Base-by-base conservation (phyloP, 37 sponge, comb jelly and placozoan species). In the Beroe ovata region DNA sequence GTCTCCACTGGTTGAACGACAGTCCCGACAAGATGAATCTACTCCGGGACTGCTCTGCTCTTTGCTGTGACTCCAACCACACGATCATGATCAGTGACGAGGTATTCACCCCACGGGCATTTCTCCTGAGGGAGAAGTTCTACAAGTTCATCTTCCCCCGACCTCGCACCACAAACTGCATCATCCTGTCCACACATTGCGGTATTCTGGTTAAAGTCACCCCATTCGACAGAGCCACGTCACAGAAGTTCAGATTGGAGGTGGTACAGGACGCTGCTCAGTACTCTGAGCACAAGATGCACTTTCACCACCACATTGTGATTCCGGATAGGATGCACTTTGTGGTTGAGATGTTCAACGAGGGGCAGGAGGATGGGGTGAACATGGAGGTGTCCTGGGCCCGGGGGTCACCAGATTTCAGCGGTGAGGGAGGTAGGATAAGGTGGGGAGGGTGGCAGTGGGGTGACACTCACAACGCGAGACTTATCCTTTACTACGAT, bases 341-440 rank as follows among this genome's bases (percentile, higher is more conserved):
- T 66, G 69, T 66, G 33, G 69, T 66, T 1, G 69, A 66, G 35
- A 66, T 66, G 69, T 66, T 34, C 16, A 66, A 66, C 36, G 69
- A 66, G 4, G 69, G 36, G 1, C 32, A 66, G 36, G 69, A 66
- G 35, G 35, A 66, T 32, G 69, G 69, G 36, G 16, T 66, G 34
- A 33, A 66, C 30, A 66, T 66, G 69, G 69, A 66, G 35, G 34
- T 66, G 2, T 25, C 69, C 0, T 66, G 69, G 69, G 36, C 69
- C 1, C 69, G 36, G 16, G 69, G 69, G 1, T 6, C 33, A 3
- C 69, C 69, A 18, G 35, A 66, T 34, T 66, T 66, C 30, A 66
- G 36, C 1, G 54, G 54, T 47, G 6, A 16, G 54, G 54, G 54
- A 11, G 35, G 36, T 8, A 25, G 34, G 69, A 66, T 66, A 29